Conservation (phyloP, 2,113 vertebrate genomes). For the Micromys minutus region DNA sequence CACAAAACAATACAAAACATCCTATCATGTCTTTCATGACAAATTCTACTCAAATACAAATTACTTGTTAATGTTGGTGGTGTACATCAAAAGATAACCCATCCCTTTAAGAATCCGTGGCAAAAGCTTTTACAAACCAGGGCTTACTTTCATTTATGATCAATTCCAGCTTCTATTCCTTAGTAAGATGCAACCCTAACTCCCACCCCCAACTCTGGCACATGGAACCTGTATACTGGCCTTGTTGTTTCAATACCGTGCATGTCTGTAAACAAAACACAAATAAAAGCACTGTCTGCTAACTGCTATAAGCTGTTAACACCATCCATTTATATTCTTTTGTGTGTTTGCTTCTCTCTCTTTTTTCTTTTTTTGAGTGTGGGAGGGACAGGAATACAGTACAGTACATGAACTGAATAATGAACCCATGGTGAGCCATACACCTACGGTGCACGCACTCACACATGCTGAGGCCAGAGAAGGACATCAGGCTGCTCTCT, state of each 20-base stretch:
- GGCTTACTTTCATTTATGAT: not conserved
- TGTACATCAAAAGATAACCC: not conserved
- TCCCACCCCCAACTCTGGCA: not conserved
- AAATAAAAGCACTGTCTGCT: not conserved
- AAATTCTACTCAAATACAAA: not conserved
- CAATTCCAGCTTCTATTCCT: conserved; percentile 12
- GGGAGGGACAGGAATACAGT: not conserved
- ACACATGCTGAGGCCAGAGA: not conserved
- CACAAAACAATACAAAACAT: not conserved
- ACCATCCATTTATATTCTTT: not conserved
- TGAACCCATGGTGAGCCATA: not conserved
- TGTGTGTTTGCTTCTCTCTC: not conserved
- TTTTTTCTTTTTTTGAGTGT: no score
- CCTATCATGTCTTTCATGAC: not conserved
- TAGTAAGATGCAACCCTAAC: not conserved
- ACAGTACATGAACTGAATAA: not conserved
- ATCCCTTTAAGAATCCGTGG: not conserved
- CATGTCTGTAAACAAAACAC: not conserved
- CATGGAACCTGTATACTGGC: not conserved
- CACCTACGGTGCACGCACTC: not conserved
- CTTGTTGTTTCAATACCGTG: not conserved
- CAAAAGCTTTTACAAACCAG: not conserved
- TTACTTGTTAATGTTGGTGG: not conserved
- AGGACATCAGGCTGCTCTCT: not conserved
- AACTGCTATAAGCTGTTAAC: not conserved